These are phyloP conservation scores for Bothrops jararaca DNA, from an alignment of 2,113 vertebrate species.

Conservation along the genomic window DNA sequence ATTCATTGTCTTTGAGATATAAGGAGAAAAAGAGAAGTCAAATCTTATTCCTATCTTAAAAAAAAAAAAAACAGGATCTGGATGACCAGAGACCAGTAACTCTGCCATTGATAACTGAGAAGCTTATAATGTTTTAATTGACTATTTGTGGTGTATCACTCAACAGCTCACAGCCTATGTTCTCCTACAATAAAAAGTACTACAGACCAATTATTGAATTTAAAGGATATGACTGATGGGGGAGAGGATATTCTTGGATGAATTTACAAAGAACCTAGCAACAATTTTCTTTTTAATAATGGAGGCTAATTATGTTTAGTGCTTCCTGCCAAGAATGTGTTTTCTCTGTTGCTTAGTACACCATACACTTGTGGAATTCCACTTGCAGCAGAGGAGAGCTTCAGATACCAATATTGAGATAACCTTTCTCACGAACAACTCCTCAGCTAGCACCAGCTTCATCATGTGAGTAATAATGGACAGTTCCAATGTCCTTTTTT, in stretches of 20 bases:
- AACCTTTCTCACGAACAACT: conserved; percentile 58
- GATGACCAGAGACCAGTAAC: too few species aligned
- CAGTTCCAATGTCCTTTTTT: not conserved
- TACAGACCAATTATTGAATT: not conserved
- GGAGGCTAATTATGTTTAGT: fast-evolving
- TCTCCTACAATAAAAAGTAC: not conserved
- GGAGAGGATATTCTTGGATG: not conserved
- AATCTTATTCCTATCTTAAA: not conserved
- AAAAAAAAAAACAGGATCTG: not conserved
- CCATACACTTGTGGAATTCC: conserved; percentile 74
- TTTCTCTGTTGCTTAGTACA: conserved; percentile 58
- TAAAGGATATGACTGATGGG: not conserved
- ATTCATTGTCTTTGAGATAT: not conserved
- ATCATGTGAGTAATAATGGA: conserved; percentile 61
- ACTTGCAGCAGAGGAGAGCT: conserved; percentile 58
- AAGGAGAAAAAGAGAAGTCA: not conserved
- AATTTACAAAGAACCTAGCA: not conserved
- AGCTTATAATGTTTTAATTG: not conserved
- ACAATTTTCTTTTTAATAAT: not conserved
- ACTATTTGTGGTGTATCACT: not conserved
- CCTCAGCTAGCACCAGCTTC: conserved; percentile 58
- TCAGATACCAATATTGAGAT: conserved; percentile 62
- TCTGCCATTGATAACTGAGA: not conserved
- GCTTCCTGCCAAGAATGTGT: not conserved
- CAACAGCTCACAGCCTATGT: not conserved